Evolutionary conservation across 2,888 invertebrate genomes (phyloP).

Genomic region (Synergus umbraculus): DNA sequence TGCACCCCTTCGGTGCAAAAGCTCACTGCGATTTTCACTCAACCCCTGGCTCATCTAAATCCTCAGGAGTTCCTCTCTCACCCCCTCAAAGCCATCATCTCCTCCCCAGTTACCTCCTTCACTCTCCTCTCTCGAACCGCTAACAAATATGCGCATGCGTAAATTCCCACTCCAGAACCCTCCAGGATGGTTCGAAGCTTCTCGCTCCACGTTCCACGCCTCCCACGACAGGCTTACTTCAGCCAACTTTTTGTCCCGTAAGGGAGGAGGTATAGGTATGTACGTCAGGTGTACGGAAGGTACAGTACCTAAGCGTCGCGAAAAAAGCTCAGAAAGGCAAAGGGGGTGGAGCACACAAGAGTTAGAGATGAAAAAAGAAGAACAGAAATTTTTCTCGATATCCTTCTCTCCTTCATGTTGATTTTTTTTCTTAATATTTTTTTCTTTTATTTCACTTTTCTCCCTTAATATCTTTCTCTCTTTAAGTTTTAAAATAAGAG

Average conservation of each 20-base stretch:
- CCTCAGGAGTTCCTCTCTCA: conserved; percentile 48
- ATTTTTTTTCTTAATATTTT: neutral
- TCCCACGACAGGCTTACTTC: conserved; percentile 68
- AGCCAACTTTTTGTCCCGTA: conserved; percentile 49
- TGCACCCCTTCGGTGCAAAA: conserved; percentile 26
- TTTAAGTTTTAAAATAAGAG: neutral
- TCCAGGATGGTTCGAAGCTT: conserved; percentile 51
- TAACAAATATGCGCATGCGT: conserved; percentile 57
- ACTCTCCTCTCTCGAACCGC: conserved; percentile 46
- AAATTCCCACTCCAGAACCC: conserved; percentile 55
- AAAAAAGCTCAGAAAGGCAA: conserved; percentile 28
- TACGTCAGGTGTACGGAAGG: conserved; percentile 13
- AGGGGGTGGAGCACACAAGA: conserved; percentile 31
- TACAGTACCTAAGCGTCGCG: conserved; percentile 33
- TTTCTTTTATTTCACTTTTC: neutral
- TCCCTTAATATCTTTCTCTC: neutral
- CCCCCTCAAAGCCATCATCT: conserved; percentile 37
- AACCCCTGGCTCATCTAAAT: conserved; percentile 39
- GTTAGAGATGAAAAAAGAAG: conserved; percentile 3
- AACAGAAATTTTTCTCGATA: conserved; percentile 2
- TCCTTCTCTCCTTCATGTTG: neutral
- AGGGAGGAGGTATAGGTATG: conserved; percentile 32
- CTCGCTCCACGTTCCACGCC: conserved; percentile 70
- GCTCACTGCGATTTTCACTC: conserved; percentile 19
- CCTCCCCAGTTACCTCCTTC: conserved; percentile 43